These are phyloP conservation scores for Bimastos eiseni DNA, from an alignment of 2,888 invertebrate genomes.

Conservation along the genomic window DNA sequence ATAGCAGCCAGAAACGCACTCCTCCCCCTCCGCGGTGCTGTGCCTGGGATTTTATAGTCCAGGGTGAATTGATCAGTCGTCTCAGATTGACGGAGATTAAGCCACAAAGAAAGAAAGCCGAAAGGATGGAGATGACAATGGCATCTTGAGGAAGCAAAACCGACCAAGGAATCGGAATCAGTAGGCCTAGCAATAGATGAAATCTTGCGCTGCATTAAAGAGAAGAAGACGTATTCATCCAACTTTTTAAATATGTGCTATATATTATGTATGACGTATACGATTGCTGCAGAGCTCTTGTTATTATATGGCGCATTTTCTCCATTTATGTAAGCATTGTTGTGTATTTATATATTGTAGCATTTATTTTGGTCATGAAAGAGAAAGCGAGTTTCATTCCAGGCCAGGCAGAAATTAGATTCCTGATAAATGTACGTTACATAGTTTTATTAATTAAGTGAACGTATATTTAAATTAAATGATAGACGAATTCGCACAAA, in stretches of 20 bases:
- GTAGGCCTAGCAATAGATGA: not conserved
- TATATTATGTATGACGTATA: too few relatives aligned
- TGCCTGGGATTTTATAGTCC: not conserved
- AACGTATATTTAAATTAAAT: not conserved
- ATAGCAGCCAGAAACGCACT: too few relatives aligned
- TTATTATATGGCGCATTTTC: too few relatives aligned
- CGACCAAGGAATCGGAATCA: not conserved
- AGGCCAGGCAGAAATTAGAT: not conserved
- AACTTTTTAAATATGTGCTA: not conserved
- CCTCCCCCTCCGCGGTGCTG: not conserved
- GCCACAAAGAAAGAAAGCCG: not conserved
- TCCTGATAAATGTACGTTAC: not conserved
- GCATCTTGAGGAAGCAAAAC: not conserved
- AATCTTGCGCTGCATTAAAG: not conserved
- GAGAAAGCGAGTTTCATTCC: not conserved
- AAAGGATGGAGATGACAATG: not conserved
- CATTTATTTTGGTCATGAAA: too few relatives aligned
- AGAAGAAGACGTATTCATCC: not conserved
- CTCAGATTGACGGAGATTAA: not conserved
- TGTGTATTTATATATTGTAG: too few relatives aligned
- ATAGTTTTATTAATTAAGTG: not conserved
- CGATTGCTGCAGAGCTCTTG: too few relatives aligned
- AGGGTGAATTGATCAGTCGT: not conserved
- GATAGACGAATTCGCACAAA: too few relatives aligned
- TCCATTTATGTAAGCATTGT: too few relatives aligned